phyloP scores from a whole-genome alignment of 2,797 vertebrate genomes.

The Sus cebifrons region DNA sequence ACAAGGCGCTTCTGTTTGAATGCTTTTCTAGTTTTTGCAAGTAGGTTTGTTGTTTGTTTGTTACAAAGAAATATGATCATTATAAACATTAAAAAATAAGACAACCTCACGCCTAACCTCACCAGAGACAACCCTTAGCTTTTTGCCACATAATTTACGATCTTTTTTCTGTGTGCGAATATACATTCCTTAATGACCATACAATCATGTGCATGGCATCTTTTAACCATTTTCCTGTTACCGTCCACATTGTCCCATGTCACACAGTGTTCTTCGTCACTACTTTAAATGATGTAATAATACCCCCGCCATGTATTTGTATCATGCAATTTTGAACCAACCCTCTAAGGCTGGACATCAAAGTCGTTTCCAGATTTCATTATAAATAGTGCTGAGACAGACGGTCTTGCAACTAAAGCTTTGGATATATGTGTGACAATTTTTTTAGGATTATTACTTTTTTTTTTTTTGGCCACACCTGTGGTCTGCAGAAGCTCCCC shows the following conservation, averaged over 20 bases:
- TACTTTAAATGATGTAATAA: background rate
- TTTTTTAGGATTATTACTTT: background rate
- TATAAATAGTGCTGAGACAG: background rate
- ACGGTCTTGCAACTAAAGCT: background rate
- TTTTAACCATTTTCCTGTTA: background rate
- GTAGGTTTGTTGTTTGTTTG: background rate
- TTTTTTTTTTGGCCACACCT: too few relatives aligned
- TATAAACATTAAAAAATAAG: slow-evolving; percentile 9
- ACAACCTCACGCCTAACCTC: background rate
- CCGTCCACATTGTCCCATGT: background rate
- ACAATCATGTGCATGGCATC: background rate
- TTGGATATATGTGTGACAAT: background rate
- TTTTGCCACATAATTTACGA: background rate
- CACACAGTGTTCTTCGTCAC: background rate
- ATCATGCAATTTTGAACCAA: background rate
- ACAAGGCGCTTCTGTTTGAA: background rate
- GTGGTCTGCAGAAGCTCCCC: too few relatives aligned
- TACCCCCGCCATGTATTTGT: background rate
- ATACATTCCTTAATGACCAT: background rate
- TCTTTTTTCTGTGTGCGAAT: background rate
- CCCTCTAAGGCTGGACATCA: background rate
- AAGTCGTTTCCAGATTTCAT: background rate
- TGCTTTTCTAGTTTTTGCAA: background rate
- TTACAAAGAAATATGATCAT: background rate
- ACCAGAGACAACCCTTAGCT: background rate